These are phyloP conservation scores for Podarcis siculus DNA, from an alignment of 2,797 vertebrate genomes.

Conservation along the genomic window DNA sequence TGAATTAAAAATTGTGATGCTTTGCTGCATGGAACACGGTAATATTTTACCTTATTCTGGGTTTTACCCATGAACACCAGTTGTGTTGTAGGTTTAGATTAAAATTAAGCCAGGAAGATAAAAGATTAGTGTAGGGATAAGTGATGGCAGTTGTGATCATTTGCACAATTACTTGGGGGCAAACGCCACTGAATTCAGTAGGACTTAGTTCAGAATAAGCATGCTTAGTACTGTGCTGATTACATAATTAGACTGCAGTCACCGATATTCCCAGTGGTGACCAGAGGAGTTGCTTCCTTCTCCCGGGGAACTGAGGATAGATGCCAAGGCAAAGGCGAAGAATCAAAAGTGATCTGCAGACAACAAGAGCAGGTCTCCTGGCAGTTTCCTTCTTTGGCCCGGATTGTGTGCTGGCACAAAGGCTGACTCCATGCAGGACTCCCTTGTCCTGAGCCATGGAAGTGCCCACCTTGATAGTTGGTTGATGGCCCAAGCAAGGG, in stretches of 20 bases:
- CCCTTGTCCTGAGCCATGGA: not conserved
- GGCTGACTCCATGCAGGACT: not conserved
- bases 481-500: too few relatives aligned
- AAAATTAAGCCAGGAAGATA: not conserved
- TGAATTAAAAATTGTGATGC: not conserved
- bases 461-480: too few relatives aligned
- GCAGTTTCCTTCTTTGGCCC: not conserved
- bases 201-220: not conserved
- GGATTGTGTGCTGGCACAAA: too few relatives aligned
- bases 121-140: not conserved
- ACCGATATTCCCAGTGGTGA: not conserved
- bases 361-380: not conserved
- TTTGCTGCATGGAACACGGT: not conserved
- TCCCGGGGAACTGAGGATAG: not conserved
- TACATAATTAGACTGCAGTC: not conserved
- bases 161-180: not conserved
- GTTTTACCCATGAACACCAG: not conserved
- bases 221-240: not conserved
- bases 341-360: not conserved
- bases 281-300: not conserved
- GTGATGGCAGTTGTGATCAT: not conserved
- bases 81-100: not conserved
- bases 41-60: not conserved
- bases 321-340: not conserved
- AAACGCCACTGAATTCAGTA: not conserved